Evolutionary conservation across 1,140 invertebrate species (phyloP).

Genomic region (Drosophila serrata): DNA sequence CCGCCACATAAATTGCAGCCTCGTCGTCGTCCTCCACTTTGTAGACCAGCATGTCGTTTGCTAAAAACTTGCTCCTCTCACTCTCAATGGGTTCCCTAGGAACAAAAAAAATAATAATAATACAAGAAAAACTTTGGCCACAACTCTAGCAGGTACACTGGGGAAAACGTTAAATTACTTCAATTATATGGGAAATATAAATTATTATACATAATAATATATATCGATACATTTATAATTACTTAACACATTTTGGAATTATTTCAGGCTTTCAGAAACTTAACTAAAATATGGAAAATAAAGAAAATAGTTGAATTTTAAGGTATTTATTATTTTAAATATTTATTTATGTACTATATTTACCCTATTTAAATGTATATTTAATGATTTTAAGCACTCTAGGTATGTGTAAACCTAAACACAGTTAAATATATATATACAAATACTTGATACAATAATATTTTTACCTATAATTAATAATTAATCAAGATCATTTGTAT

Average conservation of each 20-base stretch:
- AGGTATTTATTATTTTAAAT: too few relatives aligned
- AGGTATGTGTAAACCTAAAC: too few relatives aligned
- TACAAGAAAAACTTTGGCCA: slow-evolving; percentile 9
- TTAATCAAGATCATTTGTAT: background rate
- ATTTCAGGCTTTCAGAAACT: background rate
- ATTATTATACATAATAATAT: too few relatives aligned
- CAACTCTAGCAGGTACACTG: slow-evolving; percentile 8
- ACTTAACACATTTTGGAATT: background rate
- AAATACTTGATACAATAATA: too few relatives aligned
- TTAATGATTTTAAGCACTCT: too few relatives aligned
- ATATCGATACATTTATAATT: background rate
- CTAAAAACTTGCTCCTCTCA: slow-evolving; percentile 49
- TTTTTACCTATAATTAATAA: too few relatives aligned
- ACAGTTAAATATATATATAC: too few relatives aligned
- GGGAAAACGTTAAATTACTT: background rate
- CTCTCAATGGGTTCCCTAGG: slow-evolving; percentile 21
- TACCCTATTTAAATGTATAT: background rate
- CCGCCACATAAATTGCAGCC: slow-evolving; percentile 42
- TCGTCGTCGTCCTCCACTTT: slow-evolving; percentile 44
- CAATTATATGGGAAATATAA: background rate
- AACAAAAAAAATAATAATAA: background rate
- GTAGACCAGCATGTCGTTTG: slow-evolving; percentile 41
- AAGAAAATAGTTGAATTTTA: too few relatives aligned
- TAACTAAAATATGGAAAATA: background rate
- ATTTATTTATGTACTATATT: background rate